Evolutionary conservation across 2,797 vertebrate species (phyloP).

Genomic region (Taenioides sp.): DNA sequence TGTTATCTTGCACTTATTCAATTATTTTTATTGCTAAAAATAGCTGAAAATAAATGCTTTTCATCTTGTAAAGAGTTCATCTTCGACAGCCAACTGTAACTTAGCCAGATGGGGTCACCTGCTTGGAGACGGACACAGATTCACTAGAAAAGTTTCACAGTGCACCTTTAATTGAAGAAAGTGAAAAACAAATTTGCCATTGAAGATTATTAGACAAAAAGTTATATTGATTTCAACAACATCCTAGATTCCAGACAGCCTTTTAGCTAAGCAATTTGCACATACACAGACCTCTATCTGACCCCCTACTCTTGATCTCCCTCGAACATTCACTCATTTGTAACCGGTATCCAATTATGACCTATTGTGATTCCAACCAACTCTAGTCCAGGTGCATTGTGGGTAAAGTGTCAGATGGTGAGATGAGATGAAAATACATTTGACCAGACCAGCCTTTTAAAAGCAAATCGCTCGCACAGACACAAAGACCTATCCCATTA

Average conservation of each 20-base stretch:
- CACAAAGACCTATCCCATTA: slow-evolving; percentile 45
- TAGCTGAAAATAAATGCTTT: too few relatives aligned
- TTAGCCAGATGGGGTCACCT: too few relatives aligned
- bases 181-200: not conserved
- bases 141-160: too few relatives aligned
- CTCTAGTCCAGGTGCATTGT: not conserved
- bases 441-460: slow-evolving; percentile 8
- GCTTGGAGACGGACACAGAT: too few relatives aligned
- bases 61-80: too few relatives aligned
- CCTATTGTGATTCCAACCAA: slow-evolving; percentile 1
- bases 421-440: slow-evolving; percentile 12
- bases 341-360: not conserved
- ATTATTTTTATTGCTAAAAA: too few relatives aligned
- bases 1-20: too few relatives aligned
- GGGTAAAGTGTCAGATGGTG: slow-evolving; percentile 8
- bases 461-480: slow-evolving; percentile 19
- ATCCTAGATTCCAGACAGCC: not conserved
- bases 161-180: too few relatives aligned
- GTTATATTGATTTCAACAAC: too few relatives aligned
- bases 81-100: too few relatives aligned
- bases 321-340: slow-evolving; percentile 4
- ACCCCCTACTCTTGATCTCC: not conserved
- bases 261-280: not conserved
- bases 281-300: not conserved
- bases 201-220: not conserved